Base-by-base conservation (phyloP, 2,113 vertebrate genomes). In the Barbus barbus region DNA sequence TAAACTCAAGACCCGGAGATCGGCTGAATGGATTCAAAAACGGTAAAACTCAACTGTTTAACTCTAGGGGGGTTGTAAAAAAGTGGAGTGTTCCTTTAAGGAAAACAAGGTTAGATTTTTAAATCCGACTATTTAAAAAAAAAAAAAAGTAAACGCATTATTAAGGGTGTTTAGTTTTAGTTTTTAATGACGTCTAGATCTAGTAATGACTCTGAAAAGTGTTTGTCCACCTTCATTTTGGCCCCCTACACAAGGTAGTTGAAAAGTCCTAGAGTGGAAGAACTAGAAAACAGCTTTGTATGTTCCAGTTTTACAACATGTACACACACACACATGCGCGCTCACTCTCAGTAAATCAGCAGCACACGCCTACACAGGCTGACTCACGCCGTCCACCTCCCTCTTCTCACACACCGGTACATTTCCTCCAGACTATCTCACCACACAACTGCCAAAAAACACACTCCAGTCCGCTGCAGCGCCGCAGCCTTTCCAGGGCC, bases 361-460 rank as follows among this genome's bases (percentile, higher is more conserved):
- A 44, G 28, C 44, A 22, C 61, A 85, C 87, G 71, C 92, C 90
- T 85, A 92, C 91, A 67, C 92, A 84, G 84, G 77, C 88, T 89
- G 92, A 88, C 83, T 91, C 87, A 91, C 81, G 26, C 82, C 90
- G 85, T 86, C 87, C 77, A 83, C 88, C 87, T 89, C 77, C 77
- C 79, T 48, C 60, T 88, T 88, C 90, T 91, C 86, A 90, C 87
- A 86, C 61, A 36, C 90, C 89, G 87, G 79, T 90, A 90, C 88
- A 90, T 81, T 85, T 87, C 81, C 83, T 88, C 86, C 79, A 31
- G 86, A 22, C 16, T 46, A 84, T 86, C 81, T 92, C 89, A 86
- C 90, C 56, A 76, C 71, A 76, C 53, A 46, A 41, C 26, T 73
- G 67, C 31, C 84, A 81, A 20, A 81, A 65, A 84, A 31, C 65